Base-by-base conservation (phyloP, 2,113 vertebrate genomes). In the Oryzias javanicus region DNA sequence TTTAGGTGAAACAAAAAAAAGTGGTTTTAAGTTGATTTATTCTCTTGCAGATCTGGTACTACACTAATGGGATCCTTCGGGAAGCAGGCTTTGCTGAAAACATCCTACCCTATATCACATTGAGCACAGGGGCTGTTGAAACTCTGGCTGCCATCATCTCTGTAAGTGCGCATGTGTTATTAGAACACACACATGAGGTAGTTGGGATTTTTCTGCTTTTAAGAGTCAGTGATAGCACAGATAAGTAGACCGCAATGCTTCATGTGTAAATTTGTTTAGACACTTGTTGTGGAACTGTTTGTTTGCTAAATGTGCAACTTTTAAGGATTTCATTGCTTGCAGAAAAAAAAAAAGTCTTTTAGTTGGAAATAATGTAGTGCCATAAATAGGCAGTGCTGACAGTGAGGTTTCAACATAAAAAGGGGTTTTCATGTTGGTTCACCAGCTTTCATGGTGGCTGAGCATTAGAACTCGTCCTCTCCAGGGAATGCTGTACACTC, bases 11-110 rank as follows among this genome's bases (percentile, higher is more conserved):
- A 42, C 5, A 17, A 20, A 40, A 49, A 25, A 48, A 65, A 8
- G n/a, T 5, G 1, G 15, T 1, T 24, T 1, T 14, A 14, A 15
- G 19, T 18, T 60, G 1, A 19, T 79, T 75, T 61, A 1, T 73
- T 13, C 70, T 22, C 16, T 60, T 65, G 7, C 51, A 98, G 97
- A 97, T 98, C 72, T 98, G 95, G 96, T 98, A 96, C 80, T 98
- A 98, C 84, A 98, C 96, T 41, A 97, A 88, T 57, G 93, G 87
- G 70, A 97, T 99, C 79, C 93, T 99, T 1, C 74, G 29, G 7
- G 89, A 89, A 27, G 91, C 95, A 15, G 96, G 96, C 27, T 94
- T 98, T 49, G 47, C 61, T 0, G 67, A 4, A 1, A 75, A 86
- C 6, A 85, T 91, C 22, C 90, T 94, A 47, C 96, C 95, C 0